Percentiles rank a stretch among this genome's conserved stretches.
phyloP scores from a whole-genome alignment of 64 coral and sea anemone genomes.

The Stichodactyla mertensii region DNA sequence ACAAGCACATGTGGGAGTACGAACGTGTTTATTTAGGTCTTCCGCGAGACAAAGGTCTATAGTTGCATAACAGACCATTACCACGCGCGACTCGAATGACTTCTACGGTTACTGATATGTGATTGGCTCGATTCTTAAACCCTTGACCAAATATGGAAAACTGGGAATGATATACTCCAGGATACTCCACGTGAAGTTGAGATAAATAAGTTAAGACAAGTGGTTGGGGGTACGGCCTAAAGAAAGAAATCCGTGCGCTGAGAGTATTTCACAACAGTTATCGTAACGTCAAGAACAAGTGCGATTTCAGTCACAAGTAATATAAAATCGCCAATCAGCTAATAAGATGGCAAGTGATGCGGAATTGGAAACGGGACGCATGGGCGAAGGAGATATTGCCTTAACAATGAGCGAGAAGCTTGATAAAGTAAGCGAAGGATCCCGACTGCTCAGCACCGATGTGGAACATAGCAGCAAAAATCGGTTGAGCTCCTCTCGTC shows the following conservation, averaged over 20 bases:
- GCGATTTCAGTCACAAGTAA: not conserved
- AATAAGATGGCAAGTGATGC: not conserved
- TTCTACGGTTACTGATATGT: not conserved
- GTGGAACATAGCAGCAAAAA: not conserved
- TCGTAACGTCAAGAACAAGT: not conserved
- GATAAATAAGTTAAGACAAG: not conserved
- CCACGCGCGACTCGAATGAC: not conserved
- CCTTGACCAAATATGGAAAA: not conserved
- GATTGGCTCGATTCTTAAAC: not conserved
- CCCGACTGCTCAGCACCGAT: not conserved
- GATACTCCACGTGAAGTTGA: conserved; percentile 16
- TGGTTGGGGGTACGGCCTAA: not conserved
- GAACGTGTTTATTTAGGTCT: not conserved
- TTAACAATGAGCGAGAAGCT: conserved; percentile 16
- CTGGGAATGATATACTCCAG: not conserved
- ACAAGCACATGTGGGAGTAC: not conserved
- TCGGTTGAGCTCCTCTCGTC: not conserved
- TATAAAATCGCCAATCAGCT: not conserved
- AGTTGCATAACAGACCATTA: not conserved
- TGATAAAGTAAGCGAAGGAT: not conserved
- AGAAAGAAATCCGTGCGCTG: not conserved
- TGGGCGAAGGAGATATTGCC: conserved; percentile 4
- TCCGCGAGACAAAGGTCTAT: not conserved
- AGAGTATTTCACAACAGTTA: not conserved
- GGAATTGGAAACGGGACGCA: not conserved